Base-by-base conservation (phyloP, 2,888 invertebrate genomes). In the Cryptus armator region DNA sequence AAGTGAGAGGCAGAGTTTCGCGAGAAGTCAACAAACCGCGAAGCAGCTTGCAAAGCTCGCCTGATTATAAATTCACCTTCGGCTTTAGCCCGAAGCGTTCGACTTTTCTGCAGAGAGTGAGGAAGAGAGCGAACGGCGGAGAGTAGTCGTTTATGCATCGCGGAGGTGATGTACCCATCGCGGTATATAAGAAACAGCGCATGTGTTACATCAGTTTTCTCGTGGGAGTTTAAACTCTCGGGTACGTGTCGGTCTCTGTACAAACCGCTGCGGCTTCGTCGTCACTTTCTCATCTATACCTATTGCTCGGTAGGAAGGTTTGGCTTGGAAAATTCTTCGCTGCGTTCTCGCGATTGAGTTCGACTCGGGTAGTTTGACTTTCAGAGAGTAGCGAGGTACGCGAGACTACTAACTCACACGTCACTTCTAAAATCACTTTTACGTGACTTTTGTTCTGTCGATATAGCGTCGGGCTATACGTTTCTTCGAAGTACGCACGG, bases 11-110 rank as follows among this genome's bases (percentile, higher is more conserved):
- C 24, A 51, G 48, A 56, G 19, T 56, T 19, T 10, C 19, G 43
- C 53, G 14, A 74, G 56, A 59, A 48, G 37, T 46, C 72, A 48
- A 19, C 32, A 71, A 51, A 71, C 44, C 56, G 16, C 44, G 46
- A 71, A 24, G 71, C 46, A 56, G 46, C 53, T 56, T 56, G 76
- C 53, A 37, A 59, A 59, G 37, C 71, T 71, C 16, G 66, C n/a
- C 46, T 64, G 66, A 82, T 82, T 77, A 82, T 71, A 56, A 82
- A 82, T 82, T 71, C 71, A 77, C 76, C 70, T 77, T 82, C 70
- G 37, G 53, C 71, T 79, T 76, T 81, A 56, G 76, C 76, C 76
- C 12, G 32, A 62, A 62, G 71, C 70, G 76, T 77, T 82, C 71
- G 81, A 82, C 64, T 82, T 77, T 53, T 62, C 53, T 29, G 37